Evolutionary conservation across 2,797 vertebrate genomes (phyloP), one percentile per base, ranked within the genome.

Genomic region (Hylomyscus alleni): DNA sequence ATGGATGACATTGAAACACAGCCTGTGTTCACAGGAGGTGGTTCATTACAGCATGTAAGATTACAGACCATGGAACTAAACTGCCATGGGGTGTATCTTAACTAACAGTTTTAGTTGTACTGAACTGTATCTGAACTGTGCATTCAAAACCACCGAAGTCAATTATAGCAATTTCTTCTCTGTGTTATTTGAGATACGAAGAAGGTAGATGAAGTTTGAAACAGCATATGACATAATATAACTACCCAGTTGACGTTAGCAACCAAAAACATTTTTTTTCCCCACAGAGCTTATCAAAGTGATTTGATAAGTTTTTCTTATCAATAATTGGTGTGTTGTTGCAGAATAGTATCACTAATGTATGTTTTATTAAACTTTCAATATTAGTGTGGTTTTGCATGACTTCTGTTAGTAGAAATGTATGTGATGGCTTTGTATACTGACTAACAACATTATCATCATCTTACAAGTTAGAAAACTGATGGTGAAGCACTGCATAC

Each of bases 171-270:
- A 31, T 94, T 95, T 94, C 1, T 85, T 60, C 65, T 20, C 69
- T n/a, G 19, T 80, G 15, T 84, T 76, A 3, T 81, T 60, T n/a
- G 31, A 87, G 24, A 78, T 24, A 62, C 69, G 85, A 89, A 31
- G 12, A 11, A 73, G 11, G 89, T 73, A 56, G 15, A 88, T 52
- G 19, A 90, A 62, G 60, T 50, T 80, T 82, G 58, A n/a, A 73
- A 15, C n/a, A 87, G 37, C 67, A 40, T 58, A 44, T 84, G 29
- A 37, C 62, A 93, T 91, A 93, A 93, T 94, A 81, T 37, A 92
- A 44, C 40, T 54, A 47, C 40, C 40, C 2, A 24, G 8, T 69
- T 91, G 87, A 81, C 60, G 37, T 81, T 88, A 88, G 26, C 20
- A 60, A 37, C 37, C 31, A 58, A 76, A 60, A n/a, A 47, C n/a